Base-by-base conservation (phyloP, 2,888 invertebrate species). In the Ochropleura leucogaster region DNA sequence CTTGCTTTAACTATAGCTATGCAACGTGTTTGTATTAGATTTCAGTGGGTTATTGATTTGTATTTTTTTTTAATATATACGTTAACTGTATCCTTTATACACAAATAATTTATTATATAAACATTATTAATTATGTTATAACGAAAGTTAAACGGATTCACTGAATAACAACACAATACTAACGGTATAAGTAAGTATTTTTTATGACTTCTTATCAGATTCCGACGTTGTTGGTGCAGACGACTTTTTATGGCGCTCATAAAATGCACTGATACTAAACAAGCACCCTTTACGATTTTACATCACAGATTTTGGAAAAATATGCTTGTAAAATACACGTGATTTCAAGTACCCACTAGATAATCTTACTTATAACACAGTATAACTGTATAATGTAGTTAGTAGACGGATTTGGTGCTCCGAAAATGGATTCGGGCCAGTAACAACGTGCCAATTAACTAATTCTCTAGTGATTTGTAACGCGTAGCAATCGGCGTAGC, bases 401-500 rank as follows among this genome's bases (percentile, higher is more conserved):
- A 68, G 59, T 72, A 49, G 51, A 75, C 42, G 57, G 60, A 71
- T 82, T 82, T 73, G 59, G 74, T 59, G 72, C 63, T 71, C 59
- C 55, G 53, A 68, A 71, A 75, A 71, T 68, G 65, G 57, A 63
- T 68, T 72, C 66, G 47, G 44, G 47, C 65, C 67, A 71, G 73
- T 68, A 72, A 79, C 76, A 82, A 63, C 65, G 79, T 51, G 63
- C 76, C 80, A 82, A 86, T 85, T 76, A 85, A 78, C 66, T 72
- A 82, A 82, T 79, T 75, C 85, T 77, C 83, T 70, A 42, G 83
- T 73, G 82, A 85, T 79, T 85, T 71, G 82, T 77, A 73, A 74
- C 74, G 75, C 77, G 86, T 84, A 82, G 86, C 77, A 78, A 66
- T 69, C 68, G 59, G 68, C 82, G 83, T 83, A 83, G 81, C 83